Evolutionary conservation across 2,113 vertebrate species (phyloP).

Genomic region (Cynoglossus semilaevis): DNA sequence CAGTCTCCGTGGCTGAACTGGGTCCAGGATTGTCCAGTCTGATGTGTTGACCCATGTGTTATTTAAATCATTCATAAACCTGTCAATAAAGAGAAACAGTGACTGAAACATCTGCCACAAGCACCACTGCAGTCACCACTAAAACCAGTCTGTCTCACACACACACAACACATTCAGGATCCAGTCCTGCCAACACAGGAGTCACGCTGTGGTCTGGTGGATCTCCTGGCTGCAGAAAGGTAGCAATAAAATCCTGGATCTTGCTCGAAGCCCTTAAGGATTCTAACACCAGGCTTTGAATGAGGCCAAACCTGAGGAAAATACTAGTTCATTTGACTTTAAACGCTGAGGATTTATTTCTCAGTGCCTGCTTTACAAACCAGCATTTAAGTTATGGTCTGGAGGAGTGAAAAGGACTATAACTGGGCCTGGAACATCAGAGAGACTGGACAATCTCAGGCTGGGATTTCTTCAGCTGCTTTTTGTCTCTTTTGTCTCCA

Average conservation of each 20-base stretch:
- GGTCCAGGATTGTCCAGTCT: too few species aligned
- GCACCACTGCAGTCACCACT: neutral
- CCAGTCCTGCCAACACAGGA: constrained; percentile 3
- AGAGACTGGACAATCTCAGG: neutral
- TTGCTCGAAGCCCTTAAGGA: constrained; percentile 28
- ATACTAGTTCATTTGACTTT: constrained; percentile 27
- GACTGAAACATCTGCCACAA: neutral
- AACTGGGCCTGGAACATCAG: neutral
- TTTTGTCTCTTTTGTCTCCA: neutral
- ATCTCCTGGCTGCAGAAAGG: constrained; percentile 39
- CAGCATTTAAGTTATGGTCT: constrained; percentile 20
- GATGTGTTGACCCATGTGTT: neutral
- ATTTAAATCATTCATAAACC: neutral
- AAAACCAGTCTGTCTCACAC: constrained; percentile 2
- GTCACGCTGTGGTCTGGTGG: constrained; percentile 34
- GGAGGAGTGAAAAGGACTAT: neutral
- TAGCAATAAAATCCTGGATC: constrained; percentile 58
- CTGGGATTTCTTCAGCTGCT: neutral
- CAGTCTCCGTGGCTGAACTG: too few species aligned
- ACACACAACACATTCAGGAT: neutral
- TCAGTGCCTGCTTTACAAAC: constrained; percentile 30
- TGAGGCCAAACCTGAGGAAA: constrained; percentile 41
- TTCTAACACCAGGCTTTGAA: constrained; percentile 6
- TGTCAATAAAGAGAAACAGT: neutral
- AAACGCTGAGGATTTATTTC: constrained; percentile 16